Percentiles rank a stretch among this genome's conserved stretches.
Conservation (phyloP, 2,797 vertebrate genomes). For the Nyctibius grandis region DNA sequence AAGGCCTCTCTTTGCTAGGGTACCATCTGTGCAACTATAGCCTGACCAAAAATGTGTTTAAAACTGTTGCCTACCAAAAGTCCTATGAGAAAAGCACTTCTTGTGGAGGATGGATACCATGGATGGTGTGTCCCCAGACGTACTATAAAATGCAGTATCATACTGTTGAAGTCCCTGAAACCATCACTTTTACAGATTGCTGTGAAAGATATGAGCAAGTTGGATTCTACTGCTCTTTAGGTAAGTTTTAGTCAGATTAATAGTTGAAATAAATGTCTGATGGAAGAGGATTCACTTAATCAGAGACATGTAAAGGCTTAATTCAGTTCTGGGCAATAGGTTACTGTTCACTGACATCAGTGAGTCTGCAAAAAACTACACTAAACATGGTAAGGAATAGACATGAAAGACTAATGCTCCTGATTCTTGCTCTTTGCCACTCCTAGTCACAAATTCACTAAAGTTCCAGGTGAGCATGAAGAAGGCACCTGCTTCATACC, state of each 20-base stretch:
- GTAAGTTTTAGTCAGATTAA: constrained; percentile 73
- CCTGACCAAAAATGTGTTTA: constrained; percentile 68
- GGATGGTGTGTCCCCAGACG: constrained; percentile 77
- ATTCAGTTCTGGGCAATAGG: background rate
- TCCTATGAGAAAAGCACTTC: constrained; percentile 64
- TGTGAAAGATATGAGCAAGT: constrained; percentile 85
- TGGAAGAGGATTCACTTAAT: background rate
- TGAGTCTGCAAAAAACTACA: background rate
- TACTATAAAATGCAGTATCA: constrained; percentile 69
- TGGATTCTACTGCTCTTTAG: constrained; percentile 83
- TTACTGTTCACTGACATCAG: background rate
- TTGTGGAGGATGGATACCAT: constrained; percentile 85
- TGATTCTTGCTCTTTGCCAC: background rate
- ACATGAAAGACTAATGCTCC: background rate
- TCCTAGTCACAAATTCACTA: background rate
- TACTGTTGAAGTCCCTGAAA: constrained; percentile 58
- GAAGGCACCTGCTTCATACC: background rate
- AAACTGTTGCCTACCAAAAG: constrained; percentile 67
- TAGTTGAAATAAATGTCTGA: background rate
- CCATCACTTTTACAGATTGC: constrained; percentile 76
- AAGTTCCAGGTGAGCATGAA: background rate
- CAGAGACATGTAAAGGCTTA: background rate
- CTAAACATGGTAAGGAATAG: background rate
- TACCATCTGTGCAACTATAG: constrained; percentile 82
- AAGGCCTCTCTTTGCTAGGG: constrained; percentile 76